These are phyloP conservation scores for Caenorhabditis sp. DNA, from an alignment of 2,888 invertebrate genomes.

Conservation along the genomic window DNA sequence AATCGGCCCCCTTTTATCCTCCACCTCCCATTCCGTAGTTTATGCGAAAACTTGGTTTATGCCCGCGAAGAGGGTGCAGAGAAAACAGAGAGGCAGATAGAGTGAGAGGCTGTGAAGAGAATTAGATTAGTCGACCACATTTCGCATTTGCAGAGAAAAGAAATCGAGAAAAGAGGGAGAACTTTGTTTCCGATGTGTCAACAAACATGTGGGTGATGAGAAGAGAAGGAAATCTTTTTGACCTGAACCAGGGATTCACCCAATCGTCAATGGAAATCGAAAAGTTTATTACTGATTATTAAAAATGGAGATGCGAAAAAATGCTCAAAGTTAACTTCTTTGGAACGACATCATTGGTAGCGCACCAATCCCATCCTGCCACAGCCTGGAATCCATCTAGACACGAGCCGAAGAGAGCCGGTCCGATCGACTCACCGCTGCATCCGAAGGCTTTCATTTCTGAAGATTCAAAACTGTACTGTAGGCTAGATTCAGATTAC, in stretches of 20 bases:
- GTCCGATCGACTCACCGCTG: neutral
- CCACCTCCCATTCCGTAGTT: slow-evolving; percentile 12
- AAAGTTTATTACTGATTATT: too few relatives aligned
- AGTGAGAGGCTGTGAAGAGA: neutral
- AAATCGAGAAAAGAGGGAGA: too few relatives aligned
- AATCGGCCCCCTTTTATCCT: slow-evolving; percentile 2
- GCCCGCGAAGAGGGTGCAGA: neutral
- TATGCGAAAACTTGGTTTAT: slow-evolving; percentile 21
- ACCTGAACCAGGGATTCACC: too few relatives aligned
- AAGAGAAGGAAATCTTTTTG: too few relatives aligned
- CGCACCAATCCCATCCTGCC: neutral
- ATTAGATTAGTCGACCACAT: slow-evolving; percentile 12
- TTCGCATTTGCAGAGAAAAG: neutral
- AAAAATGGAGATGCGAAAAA: too few relatives aligned
- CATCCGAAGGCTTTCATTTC: neutral
- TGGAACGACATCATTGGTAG: too few relatives aligned
- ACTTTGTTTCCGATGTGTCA: too few relatives aligned
- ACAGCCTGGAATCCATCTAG: neutral
- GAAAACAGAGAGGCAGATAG: neutral
- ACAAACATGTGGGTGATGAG: too few relatives aligned
- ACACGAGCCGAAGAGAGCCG: neutral
- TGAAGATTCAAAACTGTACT: too few relatives aligned
- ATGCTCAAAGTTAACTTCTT: too few relatives aligned
- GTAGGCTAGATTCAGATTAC: neutral
- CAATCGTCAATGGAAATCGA: too few relatives aligned